These are phyloP conservation scores for Pasiphila rectangulata DNA, from an alignment of 2,888 invertebrate species.

Conservation along the genomic window DNA sequence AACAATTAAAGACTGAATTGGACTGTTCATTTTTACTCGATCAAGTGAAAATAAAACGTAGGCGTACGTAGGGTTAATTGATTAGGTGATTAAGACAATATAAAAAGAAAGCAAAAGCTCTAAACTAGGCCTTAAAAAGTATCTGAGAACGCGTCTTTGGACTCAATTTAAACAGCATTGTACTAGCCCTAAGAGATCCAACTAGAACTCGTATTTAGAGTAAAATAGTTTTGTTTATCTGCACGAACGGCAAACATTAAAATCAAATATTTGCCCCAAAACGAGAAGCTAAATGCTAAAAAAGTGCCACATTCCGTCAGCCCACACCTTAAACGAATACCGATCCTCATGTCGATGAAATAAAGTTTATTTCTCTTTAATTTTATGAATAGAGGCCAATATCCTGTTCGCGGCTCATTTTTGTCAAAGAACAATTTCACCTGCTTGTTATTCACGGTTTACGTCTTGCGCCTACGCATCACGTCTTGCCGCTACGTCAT, in stretches of 20 bases:
- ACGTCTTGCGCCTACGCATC: slow-evolving; percentile 29
- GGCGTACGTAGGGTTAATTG: slow-evolving; percentile 31
- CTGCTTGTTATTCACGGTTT: slow-evolving; percentile 56
- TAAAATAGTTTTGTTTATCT: too few species aligned
- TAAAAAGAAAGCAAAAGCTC: neutral
- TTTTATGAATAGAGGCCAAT: slow-evolving; percentile 40
- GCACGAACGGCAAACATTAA: too few species aligned
- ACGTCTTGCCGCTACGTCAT: slow-evolving; percentile 25
- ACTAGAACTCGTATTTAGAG: too few species aligned
- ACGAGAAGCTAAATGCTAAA: neutral
- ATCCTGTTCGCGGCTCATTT: slow-evolving; percentile 57
- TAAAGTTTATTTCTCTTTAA: slow-evolving; percentile 30
- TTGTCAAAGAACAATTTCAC: slow-evolving; percentile 63
- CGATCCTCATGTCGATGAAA: slow-evolving; percentile 1
- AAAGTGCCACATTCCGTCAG: slow-evolving; percentile 10
- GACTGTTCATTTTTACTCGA: slow-evolving; percentile 24
- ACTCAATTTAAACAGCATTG: too few species aligned
- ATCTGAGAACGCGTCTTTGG: too few species aligned
- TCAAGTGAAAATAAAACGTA: slow-evolving; percentile 16
- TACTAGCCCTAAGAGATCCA: neutral
- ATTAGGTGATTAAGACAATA: slow-evolving; percentile 19
- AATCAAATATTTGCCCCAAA: slow-evolving; percentile 11
- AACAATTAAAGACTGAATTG: slow-evolving; percentile 43
- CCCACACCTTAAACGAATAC: slow-evolving; percentile 1
- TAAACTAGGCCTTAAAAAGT: neutral